Percentiles rank a stretch among this genome's conserved stretches.
Conservation (phyloP, 2,888 invertebrate species). For the Saturnia pavonia region DNA sequence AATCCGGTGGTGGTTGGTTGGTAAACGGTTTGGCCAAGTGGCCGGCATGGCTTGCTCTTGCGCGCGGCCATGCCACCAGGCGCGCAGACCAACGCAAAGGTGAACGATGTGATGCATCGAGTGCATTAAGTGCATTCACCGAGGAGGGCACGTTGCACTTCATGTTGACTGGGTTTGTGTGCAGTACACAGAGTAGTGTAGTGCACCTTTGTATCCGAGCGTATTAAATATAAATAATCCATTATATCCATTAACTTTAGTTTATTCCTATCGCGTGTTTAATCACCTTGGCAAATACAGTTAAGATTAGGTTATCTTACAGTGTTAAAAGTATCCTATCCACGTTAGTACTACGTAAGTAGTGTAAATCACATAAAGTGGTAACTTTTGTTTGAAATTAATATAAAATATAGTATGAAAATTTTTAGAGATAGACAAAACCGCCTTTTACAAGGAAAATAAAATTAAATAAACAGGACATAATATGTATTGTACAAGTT, state of each 20-base stretch:
- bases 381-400: background rate
- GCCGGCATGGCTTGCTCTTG: constrained; percentile 60
- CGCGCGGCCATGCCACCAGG: constrained; percentile 71
- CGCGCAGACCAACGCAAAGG: constrained; percentile 50
- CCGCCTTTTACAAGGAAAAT: background rate
- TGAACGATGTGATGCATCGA: constrained; percentile 36
- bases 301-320: background rate
- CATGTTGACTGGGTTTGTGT: background rate
- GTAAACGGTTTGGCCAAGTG: constrained; percentile 75
- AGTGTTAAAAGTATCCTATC: background rate
- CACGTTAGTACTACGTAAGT: background rate
- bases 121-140: constrained; percentile 25
- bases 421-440: background rate
- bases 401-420: background rate
- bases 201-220: background rate
- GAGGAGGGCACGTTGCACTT: constrained; percentile 19
- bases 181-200: background rate
- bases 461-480: background rate
- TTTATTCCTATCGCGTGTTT: background rate
- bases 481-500: background rate
- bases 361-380: background rate
- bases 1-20: too few relatives aligned
- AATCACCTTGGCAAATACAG: background rate
- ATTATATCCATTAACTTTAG: background rate
- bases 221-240: background rate